Evolutionary conservation across 2,797 vertebrate genomes (phyloP).

Genomic region (Cryptoblepharus egeriae): DNA sequence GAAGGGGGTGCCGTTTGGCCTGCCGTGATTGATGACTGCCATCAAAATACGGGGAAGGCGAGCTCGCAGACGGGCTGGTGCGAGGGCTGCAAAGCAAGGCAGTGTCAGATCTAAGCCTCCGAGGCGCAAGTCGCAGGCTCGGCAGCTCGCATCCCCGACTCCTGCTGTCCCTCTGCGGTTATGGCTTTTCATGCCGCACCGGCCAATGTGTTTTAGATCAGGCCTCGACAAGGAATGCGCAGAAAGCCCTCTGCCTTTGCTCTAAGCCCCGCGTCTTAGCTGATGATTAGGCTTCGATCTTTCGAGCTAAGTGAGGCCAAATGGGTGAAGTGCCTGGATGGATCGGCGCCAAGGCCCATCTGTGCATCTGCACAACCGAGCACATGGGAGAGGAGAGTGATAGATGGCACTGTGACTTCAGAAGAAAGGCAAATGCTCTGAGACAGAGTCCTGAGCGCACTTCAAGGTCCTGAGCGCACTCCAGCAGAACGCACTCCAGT

Average conservation of each 20-base stretch:
- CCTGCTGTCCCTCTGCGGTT: conserved; percentile 16
- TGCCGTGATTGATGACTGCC: conserved; percentile 49
- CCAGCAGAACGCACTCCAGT: not conserved
- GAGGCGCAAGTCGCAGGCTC: not conserved
- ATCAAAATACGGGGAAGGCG: conserved; percentile 34
- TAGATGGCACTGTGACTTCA: fast-evolving
- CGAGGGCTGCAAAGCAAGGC: not conserved
- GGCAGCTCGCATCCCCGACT: conserved; percentile 5
- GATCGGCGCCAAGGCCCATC: conserved; percentile 19
- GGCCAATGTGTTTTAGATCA: conserved; percentile 55
- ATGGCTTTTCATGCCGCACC: conserved; percentile 45
- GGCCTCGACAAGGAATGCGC: conserved; percentile 11
- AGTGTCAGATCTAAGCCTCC: not conserved
- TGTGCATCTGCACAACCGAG: not conserved
- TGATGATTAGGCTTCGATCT: conserved; percentile 6
- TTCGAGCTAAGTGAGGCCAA: conserved; percentile 10
- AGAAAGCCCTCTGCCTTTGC: conserved; percentile 7
- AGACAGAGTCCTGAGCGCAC: not conserved
- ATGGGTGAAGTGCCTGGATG: conserved; percentile 11
- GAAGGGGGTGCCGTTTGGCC: conserved; percentile 13
- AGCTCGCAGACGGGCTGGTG: not conserved
- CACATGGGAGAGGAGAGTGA: not conserved
- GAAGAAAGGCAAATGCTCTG: not conserved
- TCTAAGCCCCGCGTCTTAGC: conserved; percentile 12
- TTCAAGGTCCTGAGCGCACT: no score